Evolutionary conservation across 2,888 invertebrate species (phyloP), one percentile per base, ranked within the genome.

Genomic region (Metallyticus violacea): DNA sequence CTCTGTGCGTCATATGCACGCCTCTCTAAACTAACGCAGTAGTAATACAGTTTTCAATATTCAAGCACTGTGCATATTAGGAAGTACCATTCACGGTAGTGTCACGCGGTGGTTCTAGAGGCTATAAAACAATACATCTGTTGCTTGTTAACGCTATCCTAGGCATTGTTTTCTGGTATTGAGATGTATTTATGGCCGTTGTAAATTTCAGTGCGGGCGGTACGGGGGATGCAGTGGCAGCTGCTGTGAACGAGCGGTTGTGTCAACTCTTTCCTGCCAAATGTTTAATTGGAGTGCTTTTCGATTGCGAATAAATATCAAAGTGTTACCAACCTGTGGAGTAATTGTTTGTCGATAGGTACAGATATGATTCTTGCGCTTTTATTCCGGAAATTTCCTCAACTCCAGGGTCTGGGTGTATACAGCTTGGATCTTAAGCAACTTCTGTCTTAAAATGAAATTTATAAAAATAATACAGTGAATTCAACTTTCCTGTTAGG

Each of bases 31-130:
- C n/a, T n/a, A n/a, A n/a, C n/a, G n/a, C n/a, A n/a, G n/a, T n/a
- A n/a, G n/a, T 86, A 83, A 77, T 85, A 85, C 85, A 80, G 85
- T 62, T 62, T 62, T 85, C 85, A 85, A 81, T 85, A 81, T 81
- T 85, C 76, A 30, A 85, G 85, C n/a, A n/a, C n/a, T n/a, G n/a
- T n/a, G n/a, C 40, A 62, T 62, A 62, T 62, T 62, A 62, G 40
- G 28, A 30, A 81, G 81, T 30, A n/a, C n/a, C n/a, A n/a, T n/a
- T n/a, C n/a, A n/a, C n/a, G n/a, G n/a, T n/a, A n/a, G n/a, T 81
- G 81, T n/a, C 2, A 30, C n/a, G 26, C 6, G 7, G 81, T 4
- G 28, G 28, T 26, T 79, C 28, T 81, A 30, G 27, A 30, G 81
- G 27, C 79, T 79, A 2, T 79, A 27, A 79, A 27, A 26, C 79